Evolutionary conservation across 2,888 invertebrate genomes (phyloP), one percentile per base, ranked within the genome.

Genomic region (Smittia sp.): DNA sequence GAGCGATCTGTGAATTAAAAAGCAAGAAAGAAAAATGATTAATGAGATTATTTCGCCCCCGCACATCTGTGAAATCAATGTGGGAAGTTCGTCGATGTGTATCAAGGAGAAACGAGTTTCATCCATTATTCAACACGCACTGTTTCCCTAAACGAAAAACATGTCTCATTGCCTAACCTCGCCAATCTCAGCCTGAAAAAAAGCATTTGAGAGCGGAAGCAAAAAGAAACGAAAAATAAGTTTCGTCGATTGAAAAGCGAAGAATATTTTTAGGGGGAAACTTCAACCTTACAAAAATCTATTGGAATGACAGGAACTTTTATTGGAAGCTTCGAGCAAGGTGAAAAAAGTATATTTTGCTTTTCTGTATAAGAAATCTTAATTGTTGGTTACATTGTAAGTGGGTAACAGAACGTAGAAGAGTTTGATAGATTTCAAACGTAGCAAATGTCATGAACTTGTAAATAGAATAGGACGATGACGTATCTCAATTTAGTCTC

Each of bases 1-100:
- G 75, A 93, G 85, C 75, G 91, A 91, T 75, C 90, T 85, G 74
- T 11, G 25, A 63, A 39, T 46, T 15, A 46, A 46, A 46, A 9
- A 32, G 32, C 46, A 46, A 22, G n/a, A 69, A 22, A 54, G n/a
- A 1, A 68, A 69, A 54, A 54, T n/a, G 20, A 27, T 62, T 15
- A 72, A 62, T 72, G 15, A 67, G n/a, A 9, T 22, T 11, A 24
- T 62, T 24, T n/a, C 2, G 63, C 11, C 2, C 25, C 32, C 32
- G 11, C 11, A 24, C 27, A 32, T n/a, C 1, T 1, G 13, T 65
- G 11, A 24, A 11, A 65, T 65, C 15, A 65, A 65, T 46, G 46
- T 46, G 15, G 15, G n/a, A 15, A 46, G 46, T 46, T 46, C 15
- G 46, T 2, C 46, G n/a, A 46, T 46, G 46, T 46, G 46, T 11